Evolutionary conservation across 2,888 invertebrate species (phyloP).

Genomic region (Chouioia cunea): DNA sequence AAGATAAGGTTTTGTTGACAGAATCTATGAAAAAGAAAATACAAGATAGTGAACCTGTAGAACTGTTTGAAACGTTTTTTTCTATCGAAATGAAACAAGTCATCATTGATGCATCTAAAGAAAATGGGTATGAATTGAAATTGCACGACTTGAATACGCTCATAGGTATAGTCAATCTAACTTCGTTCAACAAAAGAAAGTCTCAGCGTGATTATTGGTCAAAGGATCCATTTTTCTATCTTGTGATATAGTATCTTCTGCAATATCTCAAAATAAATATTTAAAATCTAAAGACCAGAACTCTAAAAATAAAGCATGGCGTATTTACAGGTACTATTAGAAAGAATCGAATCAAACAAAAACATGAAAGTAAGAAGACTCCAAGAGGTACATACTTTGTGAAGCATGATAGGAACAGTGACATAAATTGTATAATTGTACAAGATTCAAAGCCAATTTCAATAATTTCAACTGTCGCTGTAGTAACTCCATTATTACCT

Average conservation of each 20-base stretch:
- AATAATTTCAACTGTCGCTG: constrained; percentile 42
- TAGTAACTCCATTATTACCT: neutral
- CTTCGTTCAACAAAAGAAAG: too few relatives aligned
- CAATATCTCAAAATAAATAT: constrained; percentile 1
- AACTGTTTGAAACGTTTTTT: too few relatives aligned
- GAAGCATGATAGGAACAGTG: constrained; percentile 45
- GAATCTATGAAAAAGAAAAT: too few relatives aligned
- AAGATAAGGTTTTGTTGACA: too few relatives aligned
- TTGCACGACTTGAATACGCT: too few relatives aligned
- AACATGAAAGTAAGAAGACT: neutral
- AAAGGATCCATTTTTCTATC: too few relatives aligned
- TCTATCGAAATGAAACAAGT: too few relatives aligned
- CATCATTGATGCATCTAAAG: too few relatives aligned
- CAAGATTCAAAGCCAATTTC: constrained; percentile 47
- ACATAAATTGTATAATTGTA: constrained; percentile 28
- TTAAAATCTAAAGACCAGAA: constrained; percentile 26
- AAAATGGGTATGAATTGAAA: too few relatives aligned
- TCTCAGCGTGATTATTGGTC: too few relatives aligned
- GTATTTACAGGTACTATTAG: constrained; percentile 5
- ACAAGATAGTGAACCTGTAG: too few relatives aligned
- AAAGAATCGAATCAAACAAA: neutral
- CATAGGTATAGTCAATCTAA: neutral
- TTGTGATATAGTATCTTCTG: neutral
- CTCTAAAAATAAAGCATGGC: constrained; percentile 40
- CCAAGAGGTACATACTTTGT: constrained; percentile 44